A percentile compares a stretch with the other conserved stretches of the same genome.
Evolutionary conservation across 2,888 invertebrate species (phyloP).

Genomic region (Micoletzkya japonica): DNA sequence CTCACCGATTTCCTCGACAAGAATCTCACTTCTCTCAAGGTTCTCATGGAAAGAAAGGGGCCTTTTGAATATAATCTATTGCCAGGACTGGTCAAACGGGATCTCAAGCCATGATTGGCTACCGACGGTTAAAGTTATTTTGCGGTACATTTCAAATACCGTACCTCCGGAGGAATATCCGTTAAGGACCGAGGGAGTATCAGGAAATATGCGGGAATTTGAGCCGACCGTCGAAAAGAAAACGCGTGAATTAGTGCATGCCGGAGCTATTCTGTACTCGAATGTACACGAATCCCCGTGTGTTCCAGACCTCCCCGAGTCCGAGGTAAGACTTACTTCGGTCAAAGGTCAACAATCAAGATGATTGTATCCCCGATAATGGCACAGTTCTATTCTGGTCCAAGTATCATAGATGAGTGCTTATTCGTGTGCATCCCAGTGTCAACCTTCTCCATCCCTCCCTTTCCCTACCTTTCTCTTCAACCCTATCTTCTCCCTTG

Average conservation of each 20-base stretch:
- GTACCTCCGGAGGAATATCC: too few species aligned
- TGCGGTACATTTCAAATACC: too few species aligned
- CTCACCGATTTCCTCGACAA: conserved; percentile 52
- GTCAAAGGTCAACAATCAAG: too few species aligned
- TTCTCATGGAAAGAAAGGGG: conserved; percentile 12
- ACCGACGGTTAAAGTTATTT: conserved; percentile 50
- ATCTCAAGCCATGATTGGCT: conserved; percentile 45
- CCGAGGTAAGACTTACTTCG: conserved; percentile 16
- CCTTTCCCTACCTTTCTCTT: too few species aligned
- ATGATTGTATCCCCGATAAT: too few species aligned
- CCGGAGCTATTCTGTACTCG: conserved; percentile 49
- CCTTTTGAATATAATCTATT: neutral
- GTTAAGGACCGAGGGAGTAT: conserved; percentile 47
- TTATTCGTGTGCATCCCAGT: too few species aligned
- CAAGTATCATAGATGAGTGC: too few species aligned
- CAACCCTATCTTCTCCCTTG: too few species aligned
- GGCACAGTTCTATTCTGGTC: too few species aligned
- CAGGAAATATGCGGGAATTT: conserved; percentile 31
- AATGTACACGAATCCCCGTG: conserved; percentile 47
- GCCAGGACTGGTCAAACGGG: conserved; percentile 36
- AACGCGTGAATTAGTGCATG: conserved; percentile 33
- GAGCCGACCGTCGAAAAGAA: conserved; percentile 41
- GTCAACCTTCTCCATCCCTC: too few species aligned
- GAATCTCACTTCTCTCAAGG: conserved; percentile 47
- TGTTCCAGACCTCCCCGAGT: conserved; percentile 38